Percentiles rank a stretch among this genome's conserved stretches.
These are phyloP conservation scores for Ascaphus truei DNA, from an alignment of 2,113 vertebrate genomes.

Conservation along the genomic window DNA sequence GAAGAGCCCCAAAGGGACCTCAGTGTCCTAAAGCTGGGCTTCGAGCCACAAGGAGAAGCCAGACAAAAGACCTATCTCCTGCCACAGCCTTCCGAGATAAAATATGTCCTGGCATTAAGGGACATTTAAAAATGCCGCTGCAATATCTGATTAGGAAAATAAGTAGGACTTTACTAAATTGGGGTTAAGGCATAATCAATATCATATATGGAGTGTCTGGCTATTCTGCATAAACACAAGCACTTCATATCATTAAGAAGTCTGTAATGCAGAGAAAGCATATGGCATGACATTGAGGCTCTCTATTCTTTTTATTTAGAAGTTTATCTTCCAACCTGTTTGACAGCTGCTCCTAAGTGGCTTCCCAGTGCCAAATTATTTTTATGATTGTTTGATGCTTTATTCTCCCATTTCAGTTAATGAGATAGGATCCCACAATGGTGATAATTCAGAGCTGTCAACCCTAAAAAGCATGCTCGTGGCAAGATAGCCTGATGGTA, in stretches of 20 bases:
- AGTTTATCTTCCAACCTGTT: conserved; percentile 87
- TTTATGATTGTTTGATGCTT: conserved; percentile 93
- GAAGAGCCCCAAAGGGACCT: conserved; percentile 73
- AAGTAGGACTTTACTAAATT: conserved; percentile 80
- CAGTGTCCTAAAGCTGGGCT: conserved; percentile 76
- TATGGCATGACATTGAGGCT: conserved; percentile 69
- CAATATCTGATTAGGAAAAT: conserved; percentile 79
- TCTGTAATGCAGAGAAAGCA: conserved; percentile 72
- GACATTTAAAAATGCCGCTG: conserved; percentile 74
- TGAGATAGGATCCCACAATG: conserved; percentile 92
- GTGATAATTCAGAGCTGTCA: conserved; percentile 87
- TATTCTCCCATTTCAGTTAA: conserved; percentile 89
- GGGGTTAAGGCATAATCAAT: conserved; percentile 94
- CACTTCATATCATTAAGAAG: conserved; percentile 89
- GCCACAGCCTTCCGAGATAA: conserved; percentile 71
- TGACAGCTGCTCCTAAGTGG: conserved; percentile 89
- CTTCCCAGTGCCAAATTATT: conserved; percentile 89
- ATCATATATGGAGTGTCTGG: conserved; percentile 78
- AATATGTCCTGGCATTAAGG: conserved; percentile 76
- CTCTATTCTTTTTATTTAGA: conserved; percentile 76
- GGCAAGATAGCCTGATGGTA: conserved; percentile 70
- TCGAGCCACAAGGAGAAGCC: conserved; percentile 67
- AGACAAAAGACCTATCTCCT: conserved; percentile 74
- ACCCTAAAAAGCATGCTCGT: conserved; percentile 77
- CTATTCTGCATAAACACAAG: conserved; percentile 75